Evolutionary conservation across 2,888 invertebrate genomes (phyloP).

Genomic region (Philhelius pedissequus): DNA sequence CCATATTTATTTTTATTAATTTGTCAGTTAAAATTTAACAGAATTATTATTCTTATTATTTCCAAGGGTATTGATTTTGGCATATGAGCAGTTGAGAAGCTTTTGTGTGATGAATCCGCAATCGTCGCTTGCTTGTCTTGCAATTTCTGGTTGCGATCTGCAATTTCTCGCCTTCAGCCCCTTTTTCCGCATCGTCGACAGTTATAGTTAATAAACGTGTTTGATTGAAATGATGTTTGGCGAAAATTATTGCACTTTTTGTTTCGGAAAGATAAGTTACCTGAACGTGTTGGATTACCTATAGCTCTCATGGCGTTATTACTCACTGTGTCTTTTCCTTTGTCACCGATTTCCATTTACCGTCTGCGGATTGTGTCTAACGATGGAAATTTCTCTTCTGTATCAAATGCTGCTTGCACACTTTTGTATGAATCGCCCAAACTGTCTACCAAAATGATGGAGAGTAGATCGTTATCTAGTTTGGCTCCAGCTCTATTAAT

Average conservation of each 20-base stretch:
- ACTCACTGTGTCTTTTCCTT: not conserved
- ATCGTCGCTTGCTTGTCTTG: not conserved
- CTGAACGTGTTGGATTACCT: not conserved
- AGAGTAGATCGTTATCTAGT: conserved; percentile 9
- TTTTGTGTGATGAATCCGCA: conserved; percentile 5
- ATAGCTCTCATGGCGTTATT: not conserved
- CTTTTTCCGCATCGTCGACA: conserved; percentile 14
- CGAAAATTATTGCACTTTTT: not conserved
- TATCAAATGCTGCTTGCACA: conserved; percentile 32
- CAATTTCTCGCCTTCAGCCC: not conserved
- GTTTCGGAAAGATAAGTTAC: not conserved
- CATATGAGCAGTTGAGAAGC: not conserved
- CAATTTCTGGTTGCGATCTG: not conserved
- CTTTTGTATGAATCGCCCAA: too few species aligned
- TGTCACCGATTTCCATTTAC: conserved; percentile 14
- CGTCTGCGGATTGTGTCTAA: not conserved
- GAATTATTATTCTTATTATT: too few species aligned
- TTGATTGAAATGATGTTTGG: not conserved
- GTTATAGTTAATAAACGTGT: conserved; percentile 1
- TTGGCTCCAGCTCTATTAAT: conserved; percentile 11
- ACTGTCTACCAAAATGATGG: conserved; percentile 18
- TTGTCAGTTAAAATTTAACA: too few species aligned
- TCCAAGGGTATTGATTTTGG: not conserved
- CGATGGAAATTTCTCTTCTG: not conserved
- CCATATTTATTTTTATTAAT: too few species aligned